A percentile compares a stretch with the other conserved stretches of the same genome.
phyloP scores from a whole-genome alignment of 2,888 invertebrate genomes.

The Sepioteuthis lessoniana region DNA sequence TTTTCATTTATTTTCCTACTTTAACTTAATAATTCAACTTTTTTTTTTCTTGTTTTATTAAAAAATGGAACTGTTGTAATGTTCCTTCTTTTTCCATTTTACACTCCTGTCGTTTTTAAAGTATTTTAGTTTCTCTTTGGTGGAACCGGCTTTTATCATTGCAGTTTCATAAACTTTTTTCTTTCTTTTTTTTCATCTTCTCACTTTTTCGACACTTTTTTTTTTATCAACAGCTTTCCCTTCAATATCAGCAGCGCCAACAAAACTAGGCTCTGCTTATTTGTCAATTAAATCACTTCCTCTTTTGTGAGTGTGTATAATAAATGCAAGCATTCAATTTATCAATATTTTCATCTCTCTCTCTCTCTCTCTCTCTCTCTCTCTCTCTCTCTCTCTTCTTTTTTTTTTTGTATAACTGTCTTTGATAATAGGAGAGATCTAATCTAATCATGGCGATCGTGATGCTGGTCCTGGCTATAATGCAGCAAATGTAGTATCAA shows the following conservation, averaged over 20 bases:
- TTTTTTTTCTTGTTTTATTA: no score
- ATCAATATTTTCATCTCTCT: not conserved
- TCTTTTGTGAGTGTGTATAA: not conserved
- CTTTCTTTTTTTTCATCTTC: no score
- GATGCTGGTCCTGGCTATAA: not conserved
- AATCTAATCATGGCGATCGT: not conserved
- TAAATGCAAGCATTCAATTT: not conserved
- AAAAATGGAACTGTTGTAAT: no score
- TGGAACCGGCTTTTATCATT: no score
- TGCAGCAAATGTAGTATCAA: not conserved
- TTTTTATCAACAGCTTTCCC: constrained; percentile 49
- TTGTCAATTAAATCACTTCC: not conserved
- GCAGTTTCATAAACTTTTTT: constrained; percentile 54
- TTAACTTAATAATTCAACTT: no score
- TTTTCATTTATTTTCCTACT: no score
- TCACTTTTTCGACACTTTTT: no score
- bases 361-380: no score
- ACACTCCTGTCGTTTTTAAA: no score
- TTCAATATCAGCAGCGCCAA: not conserved
- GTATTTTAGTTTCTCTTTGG: no score
- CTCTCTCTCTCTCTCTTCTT: no score
- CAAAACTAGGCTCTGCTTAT: not conserved
- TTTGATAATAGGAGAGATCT: not conserved
- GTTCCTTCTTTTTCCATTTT: no score
- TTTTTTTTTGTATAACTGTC: not conserved